phyloP scores from a whole-genome alignment of 2,888 invertebrate species.

The Phorcus lineatus region DNA sequence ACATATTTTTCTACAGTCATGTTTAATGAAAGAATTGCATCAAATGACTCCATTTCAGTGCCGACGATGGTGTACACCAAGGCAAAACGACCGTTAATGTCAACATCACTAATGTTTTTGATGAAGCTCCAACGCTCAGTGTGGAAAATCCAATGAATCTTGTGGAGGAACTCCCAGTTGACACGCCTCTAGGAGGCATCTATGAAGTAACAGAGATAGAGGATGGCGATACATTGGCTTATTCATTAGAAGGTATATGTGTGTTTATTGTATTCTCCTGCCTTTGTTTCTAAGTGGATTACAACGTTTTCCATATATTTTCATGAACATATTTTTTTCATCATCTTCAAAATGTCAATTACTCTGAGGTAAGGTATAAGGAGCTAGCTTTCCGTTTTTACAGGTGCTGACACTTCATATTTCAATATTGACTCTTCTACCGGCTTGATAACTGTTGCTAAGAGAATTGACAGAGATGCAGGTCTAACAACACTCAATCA shows the following conservation, averaged over 20 bases:
- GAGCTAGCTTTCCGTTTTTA: too few relatives aligned
- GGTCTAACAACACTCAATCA: background rate
- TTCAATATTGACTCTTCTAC: background rate
- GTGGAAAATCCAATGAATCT: background rate
- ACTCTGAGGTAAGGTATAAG: too few relatives aligned
- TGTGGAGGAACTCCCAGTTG: background rate
- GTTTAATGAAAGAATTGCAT: too few relatives aligned
- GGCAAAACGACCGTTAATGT: background rate
- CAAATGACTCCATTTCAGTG: background rate
- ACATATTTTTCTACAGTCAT: too few relatives aligned
- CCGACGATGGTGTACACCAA: background rate
- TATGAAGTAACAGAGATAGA: constrained; percentile 2
- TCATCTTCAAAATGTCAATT: too few relatives aligned
- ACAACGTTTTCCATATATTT: too few relatives aligned
- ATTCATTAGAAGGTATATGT: background rate
- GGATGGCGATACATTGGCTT: background rate
- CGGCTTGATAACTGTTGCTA: background rate
- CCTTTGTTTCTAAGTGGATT: too few relatives aligned
- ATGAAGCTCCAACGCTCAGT: background rate
- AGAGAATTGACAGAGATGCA: background rate
- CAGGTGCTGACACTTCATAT: background rate
- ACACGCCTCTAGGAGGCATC: background rate
- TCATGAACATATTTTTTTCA: too few relatives aligned
- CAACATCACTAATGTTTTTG: background rate
- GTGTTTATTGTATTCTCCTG: too few relatives aligned